phyloP scores from a whole-genome alignment of 2,113 vertebrate genomes.

The Grammomys surdaster region DNA sequence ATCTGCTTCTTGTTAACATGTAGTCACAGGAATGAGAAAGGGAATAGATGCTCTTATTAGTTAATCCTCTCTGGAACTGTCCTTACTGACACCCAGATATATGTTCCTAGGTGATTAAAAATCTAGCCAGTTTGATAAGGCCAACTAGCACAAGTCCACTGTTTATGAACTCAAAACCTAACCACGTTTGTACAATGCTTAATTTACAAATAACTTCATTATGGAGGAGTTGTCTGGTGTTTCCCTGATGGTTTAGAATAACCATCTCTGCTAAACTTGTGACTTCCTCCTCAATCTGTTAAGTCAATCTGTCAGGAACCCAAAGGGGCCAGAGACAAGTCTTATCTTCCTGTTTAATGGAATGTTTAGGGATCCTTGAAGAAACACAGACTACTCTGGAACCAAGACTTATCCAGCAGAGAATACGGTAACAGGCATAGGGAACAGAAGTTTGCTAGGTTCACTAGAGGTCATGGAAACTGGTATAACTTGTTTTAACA shows the following conservation, averaged over 20 bases:
- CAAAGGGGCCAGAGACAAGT: background rate
- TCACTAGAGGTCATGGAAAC: background rate
- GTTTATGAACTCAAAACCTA: background rate
- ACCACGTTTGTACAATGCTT: background rate
- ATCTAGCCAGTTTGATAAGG: background rate
- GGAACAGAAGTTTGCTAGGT: background rate
- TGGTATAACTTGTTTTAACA: background rate
- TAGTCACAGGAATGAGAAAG: background rate
- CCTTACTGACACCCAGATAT: background rate
- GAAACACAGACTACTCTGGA: background rate
- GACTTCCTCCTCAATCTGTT: background rate
- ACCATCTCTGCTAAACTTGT: background rate
- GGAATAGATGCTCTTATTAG: background rate
- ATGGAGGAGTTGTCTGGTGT: background rate
- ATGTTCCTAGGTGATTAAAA: background rate
- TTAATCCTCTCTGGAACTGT: background rate
- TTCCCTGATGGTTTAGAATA: background rate
- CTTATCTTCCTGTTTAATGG: background rate
- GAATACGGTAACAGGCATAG: too few species aligned
- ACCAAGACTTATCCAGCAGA: too few species aligned
- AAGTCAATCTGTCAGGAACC: background rate
- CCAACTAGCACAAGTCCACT: background rate
- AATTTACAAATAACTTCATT: background rate
- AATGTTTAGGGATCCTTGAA: too few species aligned
- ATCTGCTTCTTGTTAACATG: background rate